Base-by-base conservation (phyloP, 2,888 invertebrate species). In the Autographa gamma region DNA sequence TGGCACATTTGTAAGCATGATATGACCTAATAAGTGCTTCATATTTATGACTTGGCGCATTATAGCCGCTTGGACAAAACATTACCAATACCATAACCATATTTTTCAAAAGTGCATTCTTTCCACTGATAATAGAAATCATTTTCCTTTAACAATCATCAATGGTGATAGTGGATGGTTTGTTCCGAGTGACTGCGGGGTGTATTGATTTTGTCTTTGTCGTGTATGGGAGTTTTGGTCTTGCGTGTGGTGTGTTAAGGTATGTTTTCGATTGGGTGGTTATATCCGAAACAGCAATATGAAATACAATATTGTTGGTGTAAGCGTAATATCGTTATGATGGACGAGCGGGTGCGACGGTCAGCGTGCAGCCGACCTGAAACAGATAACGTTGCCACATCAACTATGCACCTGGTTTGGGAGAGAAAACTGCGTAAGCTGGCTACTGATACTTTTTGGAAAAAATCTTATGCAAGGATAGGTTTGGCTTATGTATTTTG, bases 241-340 rank as follows among this genome's bases (percentile, higher is more conserved):
- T 76, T 76, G 34, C 52, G 32, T 32, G 32, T 41, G 9, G 5
- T 5, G 0, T n/a, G 0, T 52, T 76, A 84, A 59, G 56, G 74
- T 6, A 19, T 63, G 79, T 80, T 86, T 84, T 87, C 48, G 81
- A 2, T 60, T 82, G 79, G 34, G 54, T 64, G 48, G 6, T 32
- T 73, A 66, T 70, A 62, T 72, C 80, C 82, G 81, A 79, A 84
- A 83, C 79, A 80, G 85, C 80, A 86, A 86, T 91, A 90, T 90
- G 90, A 89, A 91, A 92, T 86, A 94, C 95, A 95, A 95, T 95
- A 95, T 95, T 95, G 95, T 93, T 89, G 92, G 91, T 93, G 95
- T 95, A 93, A 94, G 94, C 93, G 90, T 90, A 93, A 93, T 94
- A 93, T 90, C 89, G 93, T 93, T 94, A 95, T 95, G 95, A 95